Conservation (phyloP, 2,113 vertebrate genomes). For the Megaleporinus macrocephalus region DNA sequence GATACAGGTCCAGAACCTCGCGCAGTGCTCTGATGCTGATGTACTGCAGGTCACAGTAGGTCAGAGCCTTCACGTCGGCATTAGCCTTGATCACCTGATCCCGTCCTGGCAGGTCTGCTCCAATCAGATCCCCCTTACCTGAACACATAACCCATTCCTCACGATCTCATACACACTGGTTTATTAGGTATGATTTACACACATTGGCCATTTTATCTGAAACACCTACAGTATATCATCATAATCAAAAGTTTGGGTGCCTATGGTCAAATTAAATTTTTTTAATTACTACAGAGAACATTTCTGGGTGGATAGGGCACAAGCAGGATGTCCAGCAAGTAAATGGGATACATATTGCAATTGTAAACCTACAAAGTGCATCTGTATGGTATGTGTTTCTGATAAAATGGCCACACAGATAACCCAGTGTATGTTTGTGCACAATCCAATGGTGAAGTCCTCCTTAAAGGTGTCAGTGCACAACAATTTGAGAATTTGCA, state of each 20-base stretch:
- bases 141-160: slow-evolving; percentile 22
- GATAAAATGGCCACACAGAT: no score
- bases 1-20: slow-evolving; percentile 91
- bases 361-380: no score
- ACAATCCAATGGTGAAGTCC: no score
- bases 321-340: no score
- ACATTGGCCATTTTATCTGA: background rate
- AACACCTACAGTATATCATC: no score
- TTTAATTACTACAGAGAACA: no score
- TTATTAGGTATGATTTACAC: background rate
- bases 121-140: slow-evolving; percentile 97
- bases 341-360: background rate
- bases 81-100: slow-evolving; percentile 92
- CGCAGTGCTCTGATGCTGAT: slow-evolving; percentile 86
- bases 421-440: background rate
- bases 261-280: no score
- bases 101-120: slow-evolving; percentile 84
- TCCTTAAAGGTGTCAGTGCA: no score
- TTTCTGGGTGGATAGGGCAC: no score
- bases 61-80: slow-evolving; percentile 92
- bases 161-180: background rate
- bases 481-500: no score
- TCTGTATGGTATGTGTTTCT: no score
- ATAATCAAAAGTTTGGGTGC: no score
- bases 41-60: slow-evolving; percentile 95